Conservation (phyloP, 2,888 invertebrate genomes). For the Nemotelus pantherinus region DNA sequence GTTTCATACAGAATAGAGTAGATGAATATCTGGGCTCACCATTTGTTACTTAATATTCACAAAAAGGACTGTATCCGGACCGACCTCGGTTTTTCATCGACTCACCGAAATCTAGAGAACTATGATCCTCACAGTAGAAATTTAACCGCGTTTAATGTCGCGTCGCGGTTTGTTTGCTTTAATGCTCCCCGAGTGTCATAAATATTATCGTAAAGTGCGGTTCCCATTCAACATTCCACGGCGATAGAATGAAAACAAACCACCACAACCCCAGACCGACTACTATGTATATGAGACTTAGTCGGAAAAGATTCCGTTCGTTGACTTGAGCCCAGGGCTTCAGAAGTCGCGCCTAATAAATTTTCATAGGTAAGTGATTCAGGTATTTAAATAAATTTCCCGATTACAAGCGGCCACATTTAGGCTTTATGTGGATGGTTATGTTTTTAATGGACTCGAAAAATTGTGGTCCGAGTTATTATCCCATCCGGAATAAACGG, state of each 20-base stretch:
- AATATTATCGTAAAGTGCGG: constrained; percentile 7
- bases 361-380: constrained; percentile 12
- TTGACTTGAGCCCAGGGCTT: background rate
- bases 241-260: background rate
- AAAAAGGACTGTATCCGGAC: constrained; percentile 10
- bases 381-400: constrained; percentile 12
- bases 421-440: constrained; percentile 6
- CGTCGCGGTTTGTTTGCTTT: constrained; percentile 23
- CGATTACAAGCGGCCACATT: constrained; percentile 4
- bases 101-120: constrained; percentile 8
- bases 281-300: too few relatives aligned
- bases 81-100: background rate
- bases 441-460: constrained; percentile 8
- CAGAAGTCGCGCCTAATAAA: background rate
- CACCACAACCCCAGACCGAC: too few relatives aligned
- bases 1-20: constrained; percentile 8
- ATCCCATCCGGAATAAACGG: background rate
- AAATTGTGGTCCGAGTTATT: background rate
- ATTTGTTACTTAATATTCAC: constrained; percentile 36
- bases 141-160: background rate
- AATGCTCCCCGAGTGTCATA: background rate
- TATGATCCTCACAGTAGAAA: background rate
- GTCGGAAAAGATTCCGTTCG: too few relatives aligned
- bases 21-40: constrained; percentile 13
- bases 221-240: background rate